Base-by-base conservation (phyloP, 1,140 invertebrate genomes). In the Lordiphosa mommai region DNA sequence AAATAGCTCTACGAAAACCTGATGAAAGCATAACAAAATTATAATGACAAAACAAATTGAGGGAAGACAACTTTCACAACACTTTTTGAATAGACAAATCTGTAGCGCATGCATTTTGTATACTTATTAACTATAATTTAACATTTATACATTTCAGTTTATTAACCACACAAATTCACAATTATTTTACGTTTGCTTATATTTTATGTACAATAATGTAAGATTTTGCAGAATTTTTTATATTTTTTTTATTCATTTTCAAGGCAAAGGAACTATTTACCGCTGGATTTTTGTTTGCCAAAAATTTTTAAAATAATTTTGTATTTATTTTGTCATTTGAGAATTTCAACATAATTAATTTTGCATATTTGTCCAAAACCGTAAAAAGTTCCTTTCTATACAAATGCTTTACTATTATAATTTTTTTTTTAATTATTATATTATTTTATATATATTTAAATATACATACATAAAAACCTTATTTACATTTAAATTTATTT, bases 261-360 rank as follows among this genome's bases (percentile, higher is more conserved):
- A 74, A 82, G 76, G 66, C 67, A 80, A 84, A 84, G 77, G 77
- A 84, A 84, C 77, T 84, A 72, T 84, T 84, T 84, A 84, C 77
- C 77, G 77, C 65, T 84, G 77, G 77, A 84, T 84, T 84, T 84
- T 84, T 84, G 77, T 84, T 84, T 74, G 77, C 77, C 77, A 84
- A 84, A 84, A 84, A 84, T 84, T n/a, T 80, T 57, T 3, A 76
- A 69, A 48, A 53, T 14, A 51, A 38, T 41, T 41, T 49, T 53
- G 14, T 47, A 32, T 56, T 51, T 50, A 34, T 27, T 36, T 37
- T 36, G 27, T n/a, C 30, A 41, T 47, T 32, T 30, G 55, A 50
- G 7, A 2, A 27, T 44, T 51, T 53, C 34, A 16, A 52, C 5
- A 33, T 76, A 61, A 72, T 72, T 69, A 84, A 84, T 84, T 84